phyloP scores from a whole-genome alignment of 2,888 invertebrate species.

The Exephanes ischioxanthus region DNA sequence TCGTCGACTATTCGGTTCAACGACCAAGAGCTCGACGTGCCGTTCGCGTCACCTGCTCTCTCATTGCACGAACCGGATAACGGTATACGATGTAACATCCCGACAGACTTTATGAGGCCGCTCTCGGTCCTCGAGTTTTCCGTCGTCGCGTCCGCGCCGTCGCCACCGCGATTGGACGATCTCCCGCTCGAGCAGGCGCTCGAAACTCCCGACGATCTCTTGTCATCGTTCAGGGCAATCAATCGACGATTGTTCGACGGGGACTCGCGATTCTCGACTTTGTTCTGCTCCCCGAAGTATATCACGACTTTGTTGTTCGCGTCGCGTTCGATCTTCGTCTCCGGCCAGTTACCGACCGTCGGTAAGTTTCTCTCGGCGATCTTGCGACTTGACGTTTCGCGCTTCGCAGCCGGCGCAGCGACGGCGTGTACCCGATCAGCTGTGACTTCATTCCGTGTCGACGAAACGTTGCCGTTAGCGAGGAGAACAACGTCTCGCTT shows the following conservation, averaged over 20 bases:
- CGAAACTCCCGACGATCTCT: conserved; percentile 29
- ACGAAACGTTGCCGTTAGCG: conserved; percentile 20
- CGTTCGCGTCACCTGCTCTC: conserved; percentile 23
- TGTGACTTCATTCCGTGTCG: background rate
- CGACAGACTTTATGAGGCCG: background rate
- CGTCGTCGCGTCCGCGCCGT: background rate
- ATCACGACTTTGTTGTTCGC: conserved; percentile 90
- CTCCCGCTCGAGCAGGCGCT: conserved; percentile 32
- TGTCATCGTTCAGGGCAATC: conserved; percentile 8
- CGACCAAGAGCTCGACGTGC: conserved; percentile 57
- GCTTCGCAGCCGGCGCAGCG: conserved; percentile 10
- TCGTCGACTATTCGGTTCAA: conserved; percentile 60
- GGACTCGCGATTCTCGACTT: conserved; percentile 29
- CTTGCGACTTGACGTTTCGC: background rate
- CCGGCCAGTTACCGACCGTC: conserved; percentile 52
- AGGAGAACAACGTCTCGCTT: conserved; percentile 19
- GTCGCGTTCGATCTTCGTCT: conserved; percentile 74
- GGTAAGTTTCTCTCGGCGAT: background rate
- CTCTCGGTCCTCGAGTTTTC: conserved; percentile 23
- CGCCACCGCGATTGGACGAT: conserved; percentile 27
- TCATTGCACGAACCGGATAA: conserved; percentile 53
- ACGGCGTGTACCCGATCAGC: background rate
- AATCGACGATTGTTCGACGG: conserved; percentile 24
- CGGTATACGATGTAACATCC: conserved; percentile 49
- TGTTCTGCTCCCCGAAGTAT: conserved; percentile 89